These are phyloP conservation scores for Sebastes iracundus DNA, from an alignment of 2,797 vertebrate genomes.

Conservation along the genomic window DNA sequence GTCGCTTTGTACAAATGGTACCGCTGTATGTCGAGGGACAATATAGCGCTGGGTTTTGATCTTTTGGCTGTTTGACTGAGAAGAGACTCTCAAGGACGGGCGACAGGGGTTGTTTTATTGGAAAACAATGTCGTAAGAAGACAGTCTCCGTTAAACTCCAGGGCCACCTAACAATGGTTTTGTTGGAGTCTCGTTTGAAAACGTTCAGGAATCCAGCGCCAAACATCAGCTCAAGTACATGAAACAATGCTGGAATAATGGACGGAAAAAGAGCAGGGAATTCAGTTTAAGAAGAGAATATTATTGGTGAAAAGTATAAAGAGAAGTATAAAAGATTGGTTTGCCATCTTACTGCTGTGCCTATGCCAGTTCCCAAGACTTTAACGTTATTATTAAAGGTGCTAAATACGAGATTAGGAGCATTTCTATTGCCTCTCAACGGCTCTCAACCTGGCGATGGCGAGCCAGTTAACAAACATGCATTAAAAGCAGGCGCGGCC, in stretches of 20 bases:
- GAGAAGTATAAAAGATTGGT: background rate
- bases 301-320: background rate
- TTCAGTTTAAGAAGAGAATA: background rate
- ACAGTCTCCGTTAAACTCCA: background rate
- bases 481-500: too few species aligned
- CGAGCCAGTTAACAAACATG: too few species aligned
- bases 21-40: constrained; percentile 5
- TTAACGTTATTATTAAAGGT: constrained; percentile 5
- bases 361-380: background rate
- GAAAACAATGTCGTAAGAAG: constrained; percentile 8
- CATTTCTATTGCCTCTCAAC: too few species aligned
- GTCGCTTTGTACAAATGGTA: constrained; percentile 39
- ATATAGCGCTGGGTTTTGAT: constrained; percentile 27
- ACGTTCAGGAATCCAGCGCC: background rate
- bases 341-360: background rate
- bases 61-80: constrained; percentile 37
- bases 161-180: background rate
- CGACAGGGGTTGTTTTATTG: constrained; percentile 14
- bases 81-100: constrained; percentile 35
- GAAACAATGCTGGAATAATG: background rate
- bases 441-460: too few species aligned
- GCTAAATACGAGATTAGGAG: too few species aligned
- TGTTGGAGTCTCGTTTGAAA: background rate
- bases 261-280: background rate
- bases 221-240: background rate